Evolutionary conservation across 1,140 invertebrate genomes (phyloP).

Genomic region (Drosophila albomicans): DNA sequence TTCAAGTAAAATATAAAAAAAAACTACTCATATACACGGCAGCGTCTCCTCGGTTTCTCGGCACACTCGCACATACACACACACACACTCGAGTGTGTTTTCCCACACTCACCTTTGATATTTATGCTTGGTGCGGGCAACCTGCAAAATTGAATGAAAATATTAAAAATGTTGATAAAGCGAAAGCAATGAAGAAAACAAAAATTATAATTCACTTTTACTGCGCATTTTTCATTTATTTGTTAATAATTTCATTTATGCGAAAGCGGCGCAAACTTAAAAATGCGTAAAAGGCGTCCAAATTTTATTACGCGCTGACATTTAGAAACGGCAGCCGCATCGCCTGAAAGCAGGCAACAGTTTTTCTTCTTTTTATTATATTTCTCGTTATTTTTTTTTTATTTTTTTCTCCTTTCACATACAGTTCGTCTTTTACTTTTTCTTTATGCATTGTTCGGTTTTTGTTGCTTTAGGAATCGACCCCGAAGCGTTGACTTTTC

Average conservation of each 20-base stretch:
- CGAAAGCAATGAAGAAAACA: conserved; percentile 8
- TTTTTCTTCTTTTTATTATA: conserved; percentile 13
- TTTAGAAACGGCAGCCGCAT: conserved; percentile 39
- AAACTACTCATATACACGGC: conserved; percentile 58
- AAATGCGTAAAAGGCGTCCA: conserved; percentile 51
- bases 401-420: background rate
- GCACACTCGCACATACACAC: background rate
- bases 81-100: background rate
- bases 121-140: conserved; percentile 41
- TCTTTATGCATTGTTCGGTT: conserved; percentile 11
- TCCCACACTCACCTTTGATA: conserved; percentile 67
- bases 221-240: conserved; percentile 58
- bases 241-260: conserved; percentile 69
- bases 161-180: conserved; percentile 42
- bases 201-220: conserved; percentile 64
- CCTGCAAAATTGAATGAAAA: conserved; percentile 68
- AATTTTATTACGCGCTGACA: conserved; percentile 69
- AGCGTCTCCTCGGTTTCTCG: conserved; percentile 33
- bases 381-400: background rate
- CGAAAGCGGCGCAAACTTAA: conserved; percentile 52
- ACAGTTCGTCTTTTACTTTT: conserved; percentile 13
- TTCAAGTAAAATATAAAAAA: conserved; percentile 17
- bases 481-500: conserved; percentile 41
- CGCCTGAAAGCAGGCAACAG: conserved; percentile 27
- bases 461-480: conserved; percentile 16